Evolutionary conservation across 2,797 vertebrate genomes (phyloP), one percentile per base, ranked within the genome.

Genomic region (Chloroceryle inda): DNA sequence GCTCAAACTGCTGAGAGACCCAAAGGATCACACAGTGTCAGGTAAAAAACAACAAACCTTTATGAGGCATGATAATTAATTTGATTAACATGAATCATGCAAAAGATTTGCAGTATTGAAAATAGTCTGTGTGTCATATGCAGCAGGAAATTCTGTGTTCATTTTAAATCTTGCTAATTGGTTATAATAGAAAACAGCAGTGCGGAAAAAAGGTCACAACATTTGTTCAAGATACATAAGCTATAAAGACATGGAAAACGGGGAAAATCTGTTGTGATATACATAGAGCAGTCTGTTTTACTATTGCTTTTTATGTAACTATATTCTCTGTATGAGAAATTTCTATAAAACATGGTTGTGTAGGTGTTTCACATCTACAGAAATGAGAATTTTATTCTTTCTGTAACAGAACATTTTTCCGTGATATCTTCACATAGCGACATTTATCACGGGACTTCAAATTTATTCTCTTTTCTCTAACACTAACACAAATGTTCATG

Each of bases 1-100:
- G 86, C 97, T 99, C 93, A 99, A 99, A 97, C 98, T 99, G 38
- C 98, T 98, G 81, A 98, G 98, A 97, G 99, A 99, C 97, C 98
- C 98, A 27, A 99, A 99, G 97, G 99, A 99, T 97, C 98, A 98
- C 96, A 99, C 99, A 35, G 98, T 99, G 94, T 99, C 99, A 99
- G 99, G 99, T 99, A 99, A 89, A 96, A 80, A 50, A 33, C 61
- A 91, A 16, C 37, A 31, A 35, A 5, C 7, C 11, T 90, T 13
- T 81, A 27, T 0, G 0, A 42, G 27, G 42, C 31, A 50, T 35
- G 15, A 27, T 52, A 53, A 63, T 37, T 78, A 47, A 82, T 85
- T 89, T 78, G 31, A 69, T 92, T 81, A 76, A 35, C 74, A 52
- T 94, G 69, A 77, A 58, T 40, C 40, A 47, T 82, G 12, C 24